Percentiles rank a stretch among this genome's conserved stretches.
Evolutionary conservation across 2,888 invertebrate species (phyloP).

Genomic region (Dione juno): DNA sequence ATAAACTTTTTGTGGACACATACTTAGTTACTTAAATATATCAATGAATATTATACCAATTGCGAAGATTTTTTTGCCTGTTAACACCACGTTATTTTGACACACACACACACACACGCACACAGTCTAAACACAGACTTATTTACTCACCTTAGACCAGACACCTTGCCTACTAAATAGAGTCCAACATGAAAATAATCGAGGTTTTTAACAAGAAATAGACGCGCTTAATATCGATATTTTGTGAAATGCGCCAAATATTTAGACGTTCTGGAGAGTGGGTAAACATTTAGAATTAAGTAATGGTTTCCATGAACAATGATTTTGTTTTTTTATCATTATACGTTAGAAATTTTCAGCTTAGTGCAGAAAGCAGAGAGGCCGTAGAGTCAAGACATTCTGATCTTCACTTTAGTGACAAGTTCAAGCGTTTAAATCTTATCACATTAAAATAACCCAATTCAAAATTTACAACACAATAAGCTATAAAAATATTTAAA

Average conservation of each 20-base stretch:
- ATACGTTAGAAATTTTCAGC: no score
- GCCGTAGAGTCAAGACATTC: background rate
- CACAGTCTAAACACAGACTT: background rate
- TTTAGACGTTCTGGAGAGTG: background rate
- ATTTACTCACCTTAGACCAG: background rate
- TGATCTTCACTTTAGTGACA: background rate
- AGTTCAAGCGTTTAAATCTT: no score
- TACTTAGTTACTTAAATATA: no score
- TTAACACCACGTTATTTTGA: background rate
- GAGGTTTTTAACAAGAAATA: constrained; percentile 13
- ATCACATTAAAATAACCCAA: no score
- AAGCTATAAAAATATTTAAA: no score
- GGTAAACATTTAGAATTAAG: background rate
- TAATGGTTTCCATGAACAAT: constrained; percentile 15
- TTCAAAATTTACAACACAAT: no score
- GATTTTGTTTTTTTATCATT: background rate
- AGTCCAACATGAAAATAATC: constrained; percentile 3
- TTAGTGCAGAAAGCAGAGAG: background rate
- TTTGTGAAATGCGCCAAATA: constrained; percentile 12
- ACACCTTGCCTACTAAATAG: background rate
- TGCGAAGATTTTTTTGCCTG: no score
- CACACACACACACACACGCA: no score
- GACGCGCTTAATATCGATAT: constrained; percentile 7
- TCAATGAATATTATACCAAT: no score
- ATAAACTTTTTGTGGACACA: no score